These are phyloP conservation scores for Silurus glanis DNA, from an alignment of 2,113 vertebrate genomes.

Conservation along the genomic window DNA sequence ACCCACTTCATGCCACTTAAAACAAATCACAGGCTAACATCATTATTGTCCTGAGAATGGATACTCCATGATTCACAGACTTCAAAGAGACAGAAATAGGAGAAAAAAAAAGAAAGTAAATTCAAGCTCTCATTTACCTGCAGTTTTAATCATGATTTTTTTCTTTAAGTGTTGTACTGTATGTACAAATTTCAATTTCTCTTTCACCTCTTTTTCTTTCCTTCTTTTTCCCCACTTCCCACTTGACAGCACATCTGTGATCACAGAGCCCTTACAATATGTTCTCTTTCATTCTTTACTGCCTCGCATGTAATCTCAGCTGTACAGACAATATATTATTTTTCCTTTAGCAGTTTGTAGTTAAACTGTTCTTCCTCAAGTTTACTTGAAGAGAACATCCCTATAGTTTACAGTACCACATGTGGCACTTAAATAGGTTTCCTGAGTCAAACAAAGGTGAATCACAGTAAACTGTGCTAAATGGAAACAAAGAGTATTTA, in stretches of 20 bases:
- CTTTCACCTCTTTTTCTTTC: background rate
- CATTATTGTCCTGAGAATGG: conserved; percentile 69
- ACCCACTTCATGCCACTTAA: conserved; percentile 61
- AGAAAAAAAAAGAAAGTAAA: conserved; percentile 53
- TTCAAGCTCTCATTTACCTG: conserved; percentile 20
- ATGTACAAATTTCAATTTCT: background rate
- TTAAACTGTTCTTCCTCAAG: background rate
- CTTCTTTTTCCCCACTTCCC: background rate
- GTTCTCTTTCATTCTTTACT: conserved; percentile 41
- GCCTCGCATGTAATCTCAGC: conserved; percentile 35
- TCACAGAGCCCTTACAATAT: conserved; percentile 26
- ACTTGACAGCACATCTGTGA: conserved; percentile 40
- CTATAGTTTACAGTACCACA: background rate
- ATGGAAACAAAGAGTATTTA: background rate
- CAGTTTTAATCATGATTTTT: conserved; percentile 26
- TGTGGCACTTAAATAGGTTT: background rate
- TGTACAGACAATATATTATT: conserved; percentile 31
- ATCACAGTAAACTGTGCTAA: background rate
- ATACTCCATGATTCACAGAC: conserved; percentile 58
- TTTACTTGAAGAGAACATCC: conserved; percentile 8
- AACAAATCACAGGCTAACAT: conserved; percentile 71
- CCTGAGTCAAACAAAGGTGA: background rate
- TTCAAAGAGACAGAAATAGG: conserved; percentile 70
- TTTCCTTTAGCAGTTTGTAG: background rate
- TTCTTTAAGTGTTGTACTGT: background rate